phyloP scores from a whole-genome alignment of 2,113 vertebrate species.

The Parotia lawesii region DNA sequence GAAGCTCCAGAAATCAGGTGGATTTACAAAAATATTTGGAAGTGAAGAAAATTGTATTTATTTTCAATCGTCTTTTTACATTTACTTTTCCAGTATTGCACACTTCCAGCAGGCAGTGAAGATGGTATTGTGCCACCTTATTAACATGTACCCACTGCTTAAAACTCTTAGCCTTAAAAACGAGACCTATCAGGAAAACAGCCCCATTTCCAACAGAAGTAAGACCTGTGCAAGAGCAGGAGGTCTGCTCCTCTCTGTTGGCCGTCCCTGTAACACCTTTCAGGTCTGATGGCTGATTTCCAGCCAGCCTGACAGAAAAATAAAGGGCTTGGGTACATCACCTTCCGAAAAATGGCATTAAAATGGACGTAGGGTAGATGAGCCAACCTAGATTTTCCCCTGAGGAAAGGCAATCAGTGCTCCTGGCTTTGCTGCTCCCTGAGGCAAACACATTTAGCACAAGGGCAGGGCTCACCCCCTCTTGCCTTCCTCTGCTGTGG shows the following conservation, averaged over 20 bases:
- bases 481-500: neutral
- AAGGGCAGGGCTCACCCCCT: neutral
- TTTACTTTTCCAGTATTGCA: neutral
- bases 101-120: neutral
- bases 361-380: neutral
- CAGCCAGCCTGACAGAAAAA: neutral
- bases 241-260: neutral
- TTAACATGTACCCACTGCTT: neutral
- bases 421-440: neutral
- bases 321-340: neutral
- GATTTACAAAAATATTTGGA: conserved; percentile 4
- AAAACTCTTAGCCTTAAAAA: conserved; percentile 42
- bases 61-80: conserved; percentile 4
- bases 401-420: neutral
- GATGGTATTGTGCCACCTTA: conserved; percentile 1
- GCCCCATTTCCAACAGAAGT: neutral
- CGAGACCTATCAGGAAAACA: neutral
- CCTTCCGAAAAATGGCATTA: neutral
- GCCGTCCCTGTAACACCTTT: neutral
- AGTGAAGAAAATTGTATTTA: neutral
- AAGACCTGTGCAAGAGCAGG: neutral
- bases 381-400: neutral
- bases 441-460: neutral
- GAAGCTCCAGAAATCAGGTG: conserved; percentile 15
- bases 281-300: neutral